These are phyloP conservation scores for Zele albiditarsus DNA, from an alignment of 2,888 invertebrate species.

Conservation along the genomic window DNA sequence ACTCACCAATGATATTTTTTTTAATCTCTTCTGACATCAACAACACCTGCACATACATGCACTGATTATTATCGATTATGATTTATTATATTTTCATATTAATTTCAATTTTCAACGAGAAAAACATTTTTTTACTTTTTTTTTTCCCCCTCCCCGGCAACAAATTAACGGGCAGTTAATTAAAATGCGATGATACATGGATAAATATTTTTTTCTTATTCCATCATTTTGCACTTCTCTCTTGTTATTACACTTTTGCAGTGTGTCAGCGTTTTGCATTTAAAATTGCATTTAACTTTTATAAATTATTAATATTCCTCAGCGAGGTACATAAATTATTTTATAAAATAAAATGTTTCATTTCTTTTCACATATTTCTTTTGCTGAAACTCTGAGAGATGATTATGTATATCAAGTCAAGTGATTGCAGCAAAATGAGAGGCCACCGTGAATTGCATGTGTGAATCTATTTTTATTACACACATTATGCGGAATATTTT, in stretches of 20 bases:
- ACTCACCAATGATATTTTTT: too few relatives aligned
- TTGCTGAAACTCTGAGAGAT: neutral
- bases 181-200: neutral
- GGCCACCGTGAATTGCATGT: too few relatives aligned
- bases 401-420: neutral
- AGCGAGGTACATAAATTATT: neutral
- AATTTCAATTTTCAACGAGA: neutral
- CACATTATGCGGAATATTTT: too few relatives aligned
- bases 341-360: neutral
- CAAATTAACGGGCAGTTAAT: neutral
- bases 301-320: constrained; percentile 14
- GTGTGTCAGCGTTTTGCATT: neutral
- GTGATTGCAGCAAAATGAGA: neutral
- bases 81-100: neutral
- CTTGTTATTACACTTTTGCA: neutral
- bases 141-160: neutral
- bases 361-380: neutral
- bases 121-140: neutral
- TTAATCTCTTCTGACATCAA: too few relatives aligned
- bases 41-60: neutral
- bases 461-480: too few relatives aligned
- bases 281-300: neutral
- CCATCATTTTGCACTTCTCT: too few relatives aligned
- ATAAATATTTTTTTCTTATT: neutral
- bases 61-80: neutral